A percentile compares a stretch with the other conserved stretches of the same genome.
These are phyloP conservation scores for Hydrotaea diabolus DNA, from an alignment of 2,888 invertebrate species.

Conservation along the genomic window DNA sequence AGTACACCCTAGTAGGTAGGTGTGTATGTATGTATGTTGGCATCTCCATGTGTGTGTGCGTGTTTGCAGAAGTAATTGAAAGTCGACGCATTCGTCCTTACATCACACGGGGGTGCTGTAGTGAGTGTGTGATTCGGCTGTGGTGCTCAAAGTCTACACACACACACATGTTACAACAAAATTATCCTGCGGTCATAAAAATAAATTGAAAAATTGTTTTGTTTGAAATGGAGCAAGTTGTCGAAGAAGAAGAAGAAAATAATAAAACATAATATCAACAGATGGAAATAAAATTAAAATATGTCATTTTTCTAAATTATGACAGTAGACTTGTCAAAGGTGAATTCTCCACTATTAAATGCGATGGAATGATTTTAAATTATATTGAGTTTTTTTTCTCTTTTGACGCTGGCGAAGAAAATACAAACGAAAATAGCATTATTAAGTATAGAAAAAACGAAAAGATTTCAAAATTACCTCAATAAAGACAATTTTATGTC, in stretches of 20 bases:
- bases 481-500: conserved; percentile 9
- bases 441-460: not conserved
- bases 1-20: not conserved
- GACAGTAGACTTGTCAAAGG: not conserved
- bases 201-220: conserved; percentile 31
- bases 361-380: too few relatives aligned
- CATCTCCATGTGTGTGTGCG: not conserved
- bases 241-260: not conserved
- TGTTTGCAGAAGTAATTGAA: conserved; percentile 14
- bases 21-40: not conserved
- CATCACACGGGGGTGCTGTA: too few relatives aligned
- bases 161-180: not conserved
- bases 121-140: not conserved
- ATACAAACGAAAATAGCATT: too few relatives aligned
- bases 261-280: not conserved
- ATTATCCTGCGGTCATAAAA: conserved; percentile 31
- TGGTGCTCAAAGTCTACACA: not conserved
- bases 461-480: not conserved
- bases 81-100: not conserved
- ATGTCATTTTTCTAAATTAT: not conserved
- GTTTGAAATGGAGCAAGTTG: not conserved
- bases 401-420: too few relatives aligned
- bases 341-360: too few relatives aligned
- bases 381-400: too few relatives aligned
- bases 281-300: not conserved